phyloP scores from a whole-genome alignment of 2,888 invertebrate genomes.

The Rhogogaster chlorosoma region DNA sequence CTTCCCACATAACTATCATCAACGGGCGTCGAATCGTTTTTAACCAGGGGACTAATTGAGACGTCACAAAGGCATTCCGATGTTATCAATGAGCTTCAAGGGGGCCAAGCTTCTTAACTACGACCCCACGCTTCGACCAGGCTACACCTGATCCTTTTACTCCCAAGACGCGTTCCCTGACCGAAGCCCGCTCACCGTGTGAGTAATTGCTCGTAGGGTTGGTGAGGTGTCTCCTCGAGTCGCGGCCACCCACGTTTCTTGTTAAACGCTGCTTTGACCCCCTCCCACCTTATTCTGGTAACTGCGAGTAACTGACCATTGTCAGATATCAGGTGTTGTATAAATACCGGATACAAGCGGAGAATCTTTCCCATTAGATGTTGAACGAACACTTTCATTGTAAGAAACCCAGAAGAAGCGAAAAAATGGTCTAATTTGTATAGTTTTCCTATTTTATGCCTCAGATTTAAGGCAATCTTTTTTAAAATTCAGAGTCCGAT shows the following conservation, averaged over 20 bases:
- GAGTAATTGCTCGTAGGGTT: constrained; percentile 44
- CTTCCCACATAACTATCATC: constrained; percentile 16
- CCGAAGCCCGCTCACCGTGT: constrained; percentile 36
- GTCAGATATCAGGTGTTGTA: constrained; percentile 27
- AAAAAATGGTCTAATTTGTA: neutral
- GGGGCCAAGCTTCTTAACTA: neutral
- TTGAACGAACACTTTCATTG: neutral
- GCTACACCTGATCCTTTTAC: constrained; percentile 50
- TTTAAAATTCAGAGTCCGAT: constrained; percentile 69
- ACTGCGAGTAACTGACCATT: constrained; percentile 20
- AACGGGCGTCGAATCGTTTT: constrained; percentile 21
- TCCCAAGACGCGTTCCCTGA: constrained; percentile 30
- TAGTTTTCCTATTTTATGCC: neutral
- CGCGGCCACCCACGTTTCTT: constrained; percentile 46
- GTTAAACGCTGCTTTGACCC: constrained; percentile 26
- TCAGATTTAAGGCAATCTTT: constrained; percentile 58
- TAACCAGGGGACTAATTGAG: constrained; percentile 46
- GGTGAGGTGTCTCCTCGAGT: constrained; percentile 37
- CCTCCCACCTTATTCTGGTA: neutral
- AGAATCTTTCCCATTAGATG: neutral
- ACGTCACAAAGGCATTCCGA: constrained; percentile 51
- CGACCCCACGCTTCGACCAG: constrained; percentile 14
- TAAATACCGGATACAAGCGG: neutral
- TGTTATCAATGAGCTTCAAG: constrained; percentile 48
- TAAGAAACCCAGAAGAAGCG: neutral